Evolutionary conservation across 1,140 invertebrate species (phyloP), one percentile per base, ranked within the genome.

Genomic region (Wiebesia pumilae): DNA sequence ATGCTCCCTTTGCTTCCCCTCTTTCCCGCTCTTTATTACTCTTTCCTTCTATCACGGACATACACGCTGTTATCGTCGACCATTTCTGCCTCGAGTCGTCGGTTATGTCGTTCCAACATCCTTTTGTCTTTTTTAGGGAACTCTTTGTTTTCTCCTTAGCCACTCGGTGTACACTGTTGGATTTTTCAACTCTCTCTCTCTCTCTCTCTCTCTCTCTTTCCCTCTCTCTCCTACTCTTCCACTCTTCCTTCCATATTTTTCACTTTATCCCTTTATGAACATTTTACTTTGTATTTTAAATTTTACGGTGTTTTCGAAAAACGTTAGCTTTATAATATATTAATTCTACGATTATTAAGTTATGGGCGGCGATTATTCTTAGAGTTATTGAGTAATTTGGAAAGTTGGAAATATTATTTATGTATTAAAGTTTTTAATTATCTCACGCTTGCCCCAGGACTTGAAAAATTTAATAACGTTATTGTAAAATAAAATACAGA

Each of bases 1-100:
- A 90, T 88, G 90, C 90, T 83, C 83, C 87, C 88, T 79, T 80
- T 30, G 33, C 71, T 40, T 47, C 10, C 58, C 67, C 58, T 19
- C 35, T 35, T 65, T 51, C 35, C 35, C 43, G 40, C 75, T 65
- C 27, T 30, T n/a, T 54, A 19, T 38, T 38, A 19, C 58, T 87
- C 33, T 71, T 33, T 75, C 47, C 14, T 12, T 19, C 77, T 83
- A 7, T 24, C 69, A 35, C 43, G 21, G 27, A 77, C 43, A 9
- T 0, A 16, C 47, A 16, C 43, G 6, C 47, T 2, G 3, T 27
- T 16, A 21, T 43, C 0, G 0, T 21, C 47, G 30, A 10, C 14
- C 47, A 33, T 79, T 47, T 54, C 40, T 33, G 47, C 30, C 51
- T 33, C 47, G 30, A 58, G 75, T 30, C 40, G 51, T 38, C 35